Conservation (phyloP, 2,113 vertebrate species). For the Thomomys bottae region DNA sequence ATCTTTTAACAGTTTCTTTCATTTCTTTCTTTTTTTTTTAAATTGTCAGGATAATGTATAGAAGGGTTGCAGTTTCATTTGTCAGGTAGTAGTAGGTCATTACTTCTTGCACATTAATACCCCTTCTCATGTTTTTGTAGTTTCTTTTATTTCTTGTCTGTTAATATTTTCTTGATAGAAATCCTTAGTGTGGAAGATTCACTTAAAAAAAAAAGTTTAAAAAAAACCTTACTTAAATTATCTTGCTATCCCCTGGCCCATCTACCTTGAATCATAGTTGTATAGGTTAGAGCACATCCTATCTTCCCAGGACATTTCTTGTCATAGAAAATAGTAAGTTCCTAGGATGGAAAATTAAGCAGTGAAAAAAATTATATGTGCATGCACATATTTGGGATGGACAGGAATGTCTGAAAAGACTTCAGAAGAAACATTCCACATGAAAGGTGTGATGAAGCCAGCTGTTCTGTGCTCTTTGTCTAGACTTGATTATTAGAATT, state of each 20-base stretch:
- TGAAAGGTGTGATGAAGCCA: constrained; percentile 18
- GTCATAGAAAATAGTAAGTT: background rate
- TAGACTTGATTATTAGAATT: constrained; percentile 51
- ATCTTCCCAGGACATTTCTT: background rate
- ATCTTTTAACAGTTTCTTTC: background rate
- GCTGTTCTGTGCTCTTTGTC: constrained; percentile 57
- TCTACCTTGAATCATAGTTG: background rate
- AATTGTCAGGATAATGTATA: too few species aligned
- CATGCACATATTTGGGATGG: constrained; percentile 37
- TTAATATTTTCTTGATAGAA: too few species aligned
- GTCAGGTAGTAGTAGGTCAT: too few species aligned
- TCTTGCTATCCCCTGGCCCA: background rate
- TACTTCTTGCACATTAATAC: too few species aligned
- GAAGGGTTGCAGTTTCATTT: too few species aligned
- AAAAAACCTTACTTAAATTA: too few species aligned
- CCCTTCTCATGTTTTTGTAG: too few species aligned
- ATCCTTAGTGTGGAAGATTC: too few species aligned
- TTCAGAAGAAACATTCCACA: constrained; percentile 51
- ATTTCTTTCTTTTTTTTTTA: too few species aligned
- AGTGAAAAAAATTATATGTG: background rate
- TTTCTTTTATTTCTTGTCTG: background rate
- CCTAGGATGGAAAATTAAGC: background rate
- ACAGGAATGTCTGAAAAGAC: constrained; percentile 65
- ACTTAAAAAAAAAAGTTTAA: too few species aligned
- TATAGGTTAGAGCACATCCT: background rate